Evolutionary conservation across 1,140 invertebrate species (phyloP), one percentile per base, ranked within the genome.

Genomic region (Drosophila ambigua): DNA sequence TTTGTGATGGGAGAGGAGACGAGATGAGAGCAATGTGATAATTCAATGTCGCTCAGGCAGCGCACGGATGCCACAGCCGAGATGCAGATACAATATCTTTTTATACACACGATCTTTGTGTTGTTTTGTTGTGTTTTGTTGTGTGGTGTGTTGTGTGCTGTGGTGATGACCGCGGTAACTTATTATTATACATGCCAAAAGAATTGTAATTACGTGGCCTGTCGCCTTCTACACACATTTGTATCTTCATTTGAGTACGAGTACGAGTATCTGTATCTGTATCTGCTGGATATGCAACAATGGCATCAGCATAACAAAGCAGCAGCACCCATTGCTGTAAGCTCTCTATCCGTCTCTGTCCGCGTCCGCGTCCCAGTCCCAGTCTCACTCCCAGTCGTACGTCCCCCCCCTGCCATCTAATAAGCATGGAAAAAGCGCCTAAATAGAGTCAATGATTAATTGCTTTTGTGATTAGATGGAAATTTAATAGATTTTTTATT

Each of bases 381-480:
- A 44, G 28, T 35, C 4, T 35, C 49, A 39, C 28, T 35, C 0
- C 8, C 31, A 31, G 31, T 31, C 31, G 26, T 35, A 16, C 31
- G 2, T 52, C n/a, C 6, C 20, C n/a, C 6, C 20, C 6, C 20
- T 23, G 9, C n/a, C 24, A 49, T 48, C 58, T 77, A 84, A 76
- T 84, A 76, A 68, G 79, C 69, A 39, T 60, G 49, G 24, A 51
- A 51, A 59, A 71, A 65, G 52, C 63, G 55, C 62, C 69, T 79
- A 88, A 87, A 87, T 87, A 82, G 78, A 69, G 52, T 63, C 79
- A 79, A 88, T 88, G 83, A 88, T 88, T 88, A 88, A 88, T 88
- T 89, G 79, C 84, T 88, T 88, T 88, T 88, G 83, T 88, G 83
- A 87, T 87, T 88, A 88, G 73, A 71, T 87, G 79, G 83, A 88